Conservation (phyloP, 2,888 invertebrate genomes). For the Lordiphosa fenestrarum region DNA sequence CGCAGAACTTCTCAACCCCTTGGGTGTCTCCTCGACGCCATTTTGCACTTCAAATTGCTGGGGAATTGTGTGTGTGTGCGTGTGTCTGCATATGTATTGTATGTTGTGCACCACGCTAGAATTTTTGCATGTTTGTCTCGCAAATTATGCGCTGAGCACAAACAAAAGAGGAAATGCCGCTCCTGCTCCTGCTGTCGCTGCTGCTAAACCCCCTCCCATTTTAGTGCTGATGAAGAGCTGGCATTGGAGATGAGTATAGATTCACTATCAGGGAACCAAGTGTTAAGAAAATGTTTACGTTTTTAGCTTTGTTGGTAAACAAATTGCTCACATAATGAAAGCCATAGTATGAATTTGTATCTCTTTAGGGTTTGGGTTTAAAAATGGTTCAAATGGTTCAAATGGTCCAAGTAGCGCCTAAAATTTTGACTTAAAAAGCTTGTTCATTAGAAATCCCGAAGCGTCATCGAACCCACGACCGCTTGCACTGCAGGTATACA, state of each 20-base stretch:
- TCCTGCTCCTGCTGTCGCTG: conserved; percentile 22
- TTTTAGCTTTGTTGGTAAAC: too few relatives aligned
- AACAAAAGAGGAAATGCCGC: conserved; percentile 64
- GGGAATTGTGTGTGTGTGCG: conserved; percentile 37
- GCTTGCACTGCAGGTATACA: too few relatives aligned
- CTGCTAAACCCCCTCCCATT: conserved; percentile 30
- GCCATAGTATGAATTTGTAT: too few relatives aligned
- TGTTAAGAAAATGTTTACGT: too few relatives aligned
- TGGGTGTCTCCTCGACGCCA: conserved; percentile 41
- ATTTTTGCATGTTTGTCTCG: conserved; percentile 72
- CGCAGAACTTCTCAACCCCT: conserved; percentile 22
- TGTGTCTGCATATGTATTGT: conserved; percentile 49
- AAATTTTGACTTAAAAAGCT: too few relatives aligned
- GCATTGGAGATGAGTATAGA: conserved; percentile 14
- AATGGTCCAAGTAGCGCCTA: too few relatives aligned
- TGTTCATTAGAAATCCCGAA: too few relatives aligned
- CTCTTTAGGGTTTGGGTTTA: too few relatives aligned
- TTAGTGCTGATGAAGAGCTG: conserved; percentile 41
- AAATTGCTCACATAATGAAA: too few relatives aligned
- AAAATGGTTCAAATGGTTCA: too few relatives aligned
- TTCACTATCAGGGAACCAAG: too few relatives aligned
- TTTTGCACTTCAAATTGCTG: conserved; percentile 60
- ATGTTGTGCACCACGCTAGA: conserved; percentile 44
- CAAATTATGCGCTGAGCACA: conserved; percentile 72
- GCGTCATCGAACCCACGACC: too few relatives aligned